Base-by-base conservation (phyloP, 2,113 vertebrate species). In the Mustela nigripes region DNA sequence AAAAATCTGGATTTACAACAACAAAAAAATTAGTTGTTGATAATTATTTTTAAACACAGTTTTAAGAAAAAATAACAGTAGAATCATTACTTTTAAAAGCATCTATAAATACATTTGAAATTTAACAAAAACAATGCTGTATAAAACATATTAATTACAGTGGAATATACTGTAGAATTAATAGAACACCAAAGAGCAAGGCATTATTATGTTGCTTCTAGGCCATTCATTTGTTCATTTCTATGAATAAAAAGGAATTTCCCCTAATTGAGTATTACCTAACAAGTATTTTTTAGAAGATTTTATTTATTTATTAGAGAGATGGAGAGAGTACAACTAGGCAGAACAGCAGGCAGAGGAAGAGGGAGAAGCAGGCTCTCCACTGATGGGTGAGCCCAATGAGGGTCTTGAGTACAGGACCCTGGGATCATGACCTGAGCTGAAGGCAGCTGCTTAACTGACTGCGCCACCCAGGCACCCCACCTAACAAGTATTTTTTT, bases 61-160 rank as follows among this genome's bases (percentile, higher is more conserved):
- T 83, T 92, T 91, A 83, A 94, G 60, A 97, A 97, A 42, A 94
- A 94, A 60, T 80, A 93, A 81, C 5, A 93, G 56, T 7, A 67
- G 24, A 85, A 89, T 60, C 31, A 83, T 15, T 42, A 96, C 22
- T 50, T 97, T 92, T 50, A 83, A 87, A 87, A 91, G 26, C 8
- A 87, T 36, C 7, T 81, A 81, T 89, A 65, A 28, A 14, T 83
- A 45, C 2, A 85, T 69, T 89, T 87, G 81, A 79, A 93, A 5
- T 95, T 60, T 82, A 89, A 81, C 33, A 45, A 90, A 91, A 96
- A 28, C 15, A 78, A 86, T n/a, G 56, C 2, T 74, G 48, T 80
- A 65, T 11, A 95, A 91, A 93, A 78, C 21, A 33, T 73, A 31
- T 63, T 81, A 85, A 80, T 28, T 24, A 80, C 4, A 33, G 3